Conservation (phyloP, 2,113 vertebrate genomes). For the Rhineura floridana region DNA sequence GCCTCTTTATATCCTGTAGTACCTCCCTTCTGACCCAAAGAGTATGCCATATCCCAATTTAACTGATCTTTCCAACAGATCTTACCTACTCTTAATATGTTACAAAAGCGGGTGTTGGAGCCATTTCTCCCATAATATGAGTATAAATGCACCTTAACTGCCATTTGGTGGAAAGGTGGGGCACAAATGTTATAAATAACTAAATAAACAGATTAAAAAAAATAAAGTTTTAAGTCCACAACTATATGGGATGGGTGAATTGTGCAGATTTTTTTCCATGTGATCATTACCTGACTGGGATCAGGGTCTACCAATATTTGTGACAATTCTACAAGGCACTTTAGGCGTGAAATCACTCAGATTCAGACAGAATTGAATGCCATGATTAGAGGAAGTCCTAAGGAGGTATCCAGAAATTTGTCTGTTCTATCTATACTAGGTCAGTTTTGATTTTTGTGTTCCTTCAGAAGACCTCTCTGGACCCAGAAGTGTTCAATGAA, state of each 20-base stretch:
- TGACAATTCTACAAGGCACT: no score
- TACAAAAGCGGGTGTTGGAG: background rate
- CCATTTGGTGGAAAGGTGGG: background rate
- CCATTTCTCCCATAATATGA: background rate
- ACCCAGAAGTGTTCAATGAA: no score
- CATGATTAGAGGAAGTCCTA: no score
- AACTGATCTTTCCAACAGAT: slow-evolving; percentile 4
- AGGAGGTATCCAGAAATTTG: no score
- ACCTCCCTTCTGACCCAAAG: slow-evolving; percentile 32
- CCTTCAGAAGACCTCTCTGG: no score
- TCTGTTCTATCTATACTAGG: no score
- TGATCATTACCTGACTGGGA: background rate
- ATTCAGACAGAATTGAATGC: no score
- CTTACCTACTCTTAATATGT: background rate
- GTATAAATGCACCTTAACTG: background rate
- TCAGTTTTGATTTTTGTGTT: no score
- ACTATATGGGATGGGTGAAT: background rate
- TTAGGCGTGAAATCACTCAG: no score
- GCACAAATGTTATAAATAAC: background rate
- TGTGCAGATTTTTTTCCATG: background rate
- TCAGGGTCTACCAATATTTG: background rate
- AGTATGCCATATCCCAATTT: slow-evolving; percentile 28
- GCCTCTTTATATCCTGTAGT: slow-evolving; percentile 36
- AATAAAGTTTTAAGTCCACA: background rate
- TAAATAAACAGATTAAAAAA: background rate